Evolutionary conservation across 1,140 invertebrate genomes (phyloP).

Genomic region (Apis cerana): DNA sequence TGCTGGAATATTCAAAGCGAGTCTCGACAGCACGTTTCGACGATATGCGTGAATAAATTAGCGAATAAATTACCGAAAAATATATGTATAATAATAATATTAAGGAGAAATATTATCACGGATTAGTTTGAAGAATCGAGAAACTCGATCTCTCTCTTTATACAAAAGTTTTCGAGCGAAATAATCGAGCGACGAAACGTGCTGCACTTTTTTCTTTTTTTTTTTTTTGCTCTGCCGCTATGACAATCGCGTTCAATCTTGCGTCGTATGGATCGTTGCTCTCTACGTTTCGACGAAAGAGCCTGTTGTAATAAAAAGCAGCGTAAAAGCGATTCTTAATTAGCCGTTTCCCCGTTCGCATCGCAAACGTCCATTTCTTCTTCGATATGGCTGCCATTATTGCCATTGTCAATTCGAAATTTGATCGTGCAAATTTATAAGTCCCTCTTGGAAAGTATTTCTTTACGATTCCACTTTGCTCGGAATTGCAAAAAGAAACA

Average conservation of each 20-base stretch:
- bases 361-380: background rate
- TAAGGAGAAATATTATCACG: no score
- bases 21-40: background rate
- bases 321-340: constrained; percentile 1
- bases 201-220: background rate
- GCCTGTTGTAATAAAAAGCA: background rate
- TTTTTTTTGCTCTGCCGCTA: background rate
- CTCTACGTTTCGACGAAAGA: background rate
- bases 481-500: fast-evolving
- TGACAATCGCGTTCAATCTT: background rate
- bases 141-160: no score
- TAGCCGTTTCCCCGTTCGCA: background rate
- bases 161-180: no score
- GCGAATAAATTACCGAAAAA: no score
- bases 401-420: constrained; percentile 6
- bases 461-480: no score
- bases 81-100: no score
- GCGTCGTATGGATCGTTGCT: no score
- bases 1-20: constrained; percentile 8
- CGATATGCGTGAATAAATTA: no score
- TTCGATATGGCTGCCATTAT: constrained; percentile 36
- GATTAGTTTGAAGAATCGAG: no score
- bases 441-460: no score
- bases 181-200: constrained; percentile 3
- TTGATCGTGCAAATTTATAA: background rate